Evolutionary conservation across 1,140 invertebrate species (phyloP), one percentile per base, ranked within the genome.

Genomic region (Neoseiulus cucumeris): DNA sequence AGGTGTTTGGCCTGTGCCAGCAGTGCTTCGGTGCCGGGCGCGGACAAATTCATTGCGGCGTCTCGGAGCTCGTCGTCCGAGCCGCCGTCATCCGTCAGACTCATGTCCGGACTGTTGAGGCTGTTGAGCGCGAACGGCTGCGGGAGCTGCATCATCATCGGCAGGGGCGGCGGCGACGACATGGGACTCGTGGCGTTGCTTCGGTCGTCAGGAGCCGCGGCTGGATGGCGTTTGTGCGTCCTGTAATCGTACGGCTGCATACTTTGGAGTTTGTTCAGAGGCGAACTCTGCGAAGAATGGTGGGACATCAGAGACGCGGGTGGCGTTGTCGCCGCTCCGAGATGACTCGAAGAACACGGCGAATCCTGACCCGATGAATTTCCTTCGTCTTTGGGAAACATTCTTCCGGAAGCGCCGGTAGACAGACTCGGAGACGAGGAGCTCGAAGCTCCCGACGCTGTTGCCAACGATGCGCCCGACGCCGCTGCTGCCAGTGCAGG

Each of bases 221-320:
- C 9, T 25, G 64, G 41, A 41, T 18, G 29, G 7, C 51, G 51
- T 42, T 65, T 68, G 7, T 59, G 66, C 65, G 72, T 89, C 20
- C 89, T 82, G 73, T 88, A 93, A 74, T 93, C 90, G 74, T 91
- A 92, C 1, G 90, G 90, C 74, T 93, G 89, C 90, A 95, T 93
- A 70, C 84, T 92, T 76, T 93, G 89, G 25, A 94, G 77, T 71
- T 88, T 82, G 74, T 87, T 91, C 39, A 94, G 77, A 1, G 91
- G 87, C 6, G 88, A 89, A 4, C 51, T 59, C 14, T 59, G 51
- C 33, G 18, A 28, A 6, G 18, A 28, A 7, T 47, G 5, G 18
- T 47, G 45, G 18, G 33, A n/a, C n/a, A n/a, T n/a, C n/a, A n/a
- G n/a, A n/a, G n/a, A 6, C 33, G 33, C 33, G 33, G 33, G 33